Base-by-base conservation (phyloP, 2,113 vertebrate species). In the Pipa parva region DNA sequence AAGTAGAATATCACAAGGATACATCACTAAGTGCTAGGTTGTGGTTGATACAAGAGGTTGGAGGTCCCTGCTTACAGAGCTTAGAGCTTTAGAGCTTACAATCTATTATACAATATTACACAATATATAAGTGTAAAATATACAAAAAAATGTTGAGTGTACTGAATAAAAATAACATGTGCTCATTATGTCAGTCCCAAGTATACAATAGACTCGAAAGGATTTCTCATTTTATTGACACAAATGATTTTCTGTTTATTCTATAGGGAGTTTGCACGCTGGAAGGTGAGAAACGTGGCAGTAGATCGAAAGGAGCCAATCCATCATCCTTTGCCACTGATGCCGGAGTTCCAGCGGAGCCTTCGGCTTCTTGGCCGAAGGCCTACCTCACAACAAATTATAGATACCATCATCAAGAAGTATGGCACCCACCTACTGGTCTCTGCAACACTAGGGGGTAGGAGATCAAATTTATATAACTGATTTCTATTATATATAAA, bases 261-360 rank as follows among this genome's bases (percentile, higher is more conserved):
- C 0, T 24, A 0, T 70, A 99, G 97, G 92, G 97, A 99, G 87
- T 99, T 99, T 97, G 97, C 97, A 86, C 96, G 97, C 91, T 99
- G 97, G 97, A 99, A 98, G 95, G 97, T 99, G 95, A 99, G 96
- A 89, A 99, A 99, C 84, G 97, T 93, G 59, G 96, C 97, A 73
- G 94, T 99, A 0, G 97, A 98, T 80, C 81, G 95, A 76, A 88
- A 94, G 87, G 97, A 99, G 78, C 87, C 97, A 81, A 91, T 92
- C 79, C 92, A 86, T 63, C 95, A 97, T 75, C 94, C 95, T 0
- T 86, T 97, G 78, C 95, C 96, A 55, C 91, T 99, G 78, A 98
- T 98, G 95, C 97, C 97, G 0, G 97, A 98, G 79, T 99, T 99
- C 84, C 95, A 97, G 86, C 92, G 92, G 64, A 98, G 95, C 79